A percentile compares a stretch with the other conserved stretches of the same genome.
Conservation (phyloP, 2,888 invertebrate genomes). For the Hecatera dysodea region DNA sequence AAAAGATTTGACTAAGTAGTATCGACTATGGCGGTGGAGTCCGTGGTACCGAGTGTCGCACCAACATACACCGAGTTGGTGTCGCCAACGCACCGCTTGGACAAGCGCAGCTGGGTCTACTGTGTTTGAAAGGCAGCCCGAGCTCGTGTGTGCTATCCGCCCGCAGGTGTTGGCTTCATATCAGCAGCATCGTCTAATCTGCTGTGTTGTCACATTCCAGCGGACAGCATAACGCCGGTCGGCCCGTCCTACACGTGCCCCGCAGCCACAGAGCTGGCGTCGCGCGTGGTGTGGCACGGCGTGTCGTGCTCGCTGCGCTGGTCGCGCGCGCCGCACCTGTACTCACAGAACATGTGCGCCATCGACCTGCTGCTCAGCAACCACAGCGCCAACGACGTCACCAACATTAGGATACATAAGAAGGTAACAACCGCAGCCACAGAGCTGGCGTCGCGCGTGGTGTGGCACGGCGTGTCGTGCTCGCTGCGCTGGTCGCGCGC, state of each 20-base stretch:
- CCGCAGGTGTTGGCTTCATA: too few relatives aligned
- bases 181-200: neutral
- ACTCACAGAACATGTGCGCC: constrained; percentile 95
- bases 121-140: too few relatives aligned
- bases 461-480: neutral
- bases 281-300: constrained; percentile 94
- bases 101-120: too few relatives aligned
- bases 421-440: constrained; percentile 89
- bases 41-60: too few relatives aligned
- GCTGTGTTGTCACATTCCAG: constrained; percentile 8
- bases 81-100: too few relatives aligned
- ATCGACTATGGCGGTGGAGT: too few relatives aligned
- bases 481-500: constrained; percentile 93
- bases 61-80: too few relatives aligned
- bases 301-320: constrained; percentile 92
- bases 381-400: constrained; percentile 92
- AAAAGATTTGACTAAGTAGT: too few relatives aligned
- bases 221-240: constrained; percentile 89
- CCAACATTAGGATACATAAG: constrained; percentile 93
- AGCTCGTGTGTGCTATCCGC: too few relatives aligned
- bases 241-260: constrained; percentile 51
- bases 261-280: constrained; percentile 91
- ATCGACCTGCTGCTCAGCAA: constrained; percentile 96
- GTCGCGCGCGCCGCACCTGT: constrained; percentile 95
- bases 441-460: too few relatives aligned